phyloP scores from a whole-genome alignment of 1,140 invertebrate species.

The Trachymyrmex septentrionalis region DNA sequence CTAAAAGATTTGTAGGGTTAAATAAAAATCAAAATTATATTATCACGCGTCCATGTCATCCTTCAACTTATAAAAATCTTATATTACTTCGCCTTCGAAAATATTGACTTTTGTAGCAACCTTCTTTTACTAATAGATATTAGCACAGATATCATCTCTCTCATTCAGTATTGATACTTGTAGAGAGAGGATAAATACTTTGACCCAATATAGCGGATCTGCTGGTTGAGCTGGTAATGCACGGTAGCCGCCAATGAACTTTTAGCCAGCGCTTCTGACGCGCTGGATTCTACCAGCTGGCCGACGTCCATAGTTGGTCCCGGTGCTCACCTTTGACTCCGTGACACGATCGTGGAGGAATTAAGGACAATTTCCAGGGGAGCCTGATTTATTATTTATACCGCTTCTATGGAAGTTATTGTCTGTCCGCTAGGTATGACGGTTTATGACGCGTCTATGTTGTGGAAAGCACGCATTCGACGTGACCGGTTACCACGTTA shows the following conservation, averaged over 20 bases:
- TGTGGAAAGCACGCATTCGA: slow-evolving; percentile 26
- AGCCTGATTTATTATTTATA: slow-evolving; percentile 52
- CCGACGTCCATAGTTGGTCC: slow-evolving; percentile 58
- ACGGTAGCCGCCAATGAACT: slow-evolving; percentile 80
- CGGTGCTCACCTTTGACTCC: slow-evolving; percentile 64
- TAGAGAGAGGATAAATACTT: not conserved
- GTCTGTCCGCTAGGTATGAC: not conserved
- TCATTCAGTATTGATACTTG: slow-evolving; percentile 1
- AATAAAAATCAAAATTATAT: not conserved
- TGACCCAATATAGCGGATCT: not conserved
- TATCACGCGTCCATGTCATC: not conserved
- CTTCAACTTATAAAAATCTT: not conserved
- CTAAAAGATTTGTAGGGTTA: too few relatives aligned
- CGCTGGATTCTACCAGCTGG: slow-evolving; percentile 66
- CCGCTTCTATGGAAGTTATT: slow-evolving; percentile 17
- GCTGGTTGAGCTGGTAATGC: slow-evolving; percentile 47
- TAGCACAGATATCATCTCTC: not conserved
- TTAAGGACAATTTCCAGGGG: slow-evolving; percentile 50
- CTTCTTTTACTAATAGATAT: not conserved
- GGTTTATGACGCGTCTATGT: slow-evolving; percentile 44
- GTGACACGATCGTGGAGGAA: slow-evolving; percentile 47
- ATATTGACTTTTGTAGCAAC: not conserved
- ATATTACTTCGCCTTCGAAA: not conserved
- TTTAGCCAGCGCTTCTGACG: slow-evolving; percentile 81
- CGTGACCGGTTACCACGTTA: slow-evolving; percentile 45